Base-by-base conservation (phyloP, 2,113 vertebrate species). In the Euleptes europaea region DNA sequence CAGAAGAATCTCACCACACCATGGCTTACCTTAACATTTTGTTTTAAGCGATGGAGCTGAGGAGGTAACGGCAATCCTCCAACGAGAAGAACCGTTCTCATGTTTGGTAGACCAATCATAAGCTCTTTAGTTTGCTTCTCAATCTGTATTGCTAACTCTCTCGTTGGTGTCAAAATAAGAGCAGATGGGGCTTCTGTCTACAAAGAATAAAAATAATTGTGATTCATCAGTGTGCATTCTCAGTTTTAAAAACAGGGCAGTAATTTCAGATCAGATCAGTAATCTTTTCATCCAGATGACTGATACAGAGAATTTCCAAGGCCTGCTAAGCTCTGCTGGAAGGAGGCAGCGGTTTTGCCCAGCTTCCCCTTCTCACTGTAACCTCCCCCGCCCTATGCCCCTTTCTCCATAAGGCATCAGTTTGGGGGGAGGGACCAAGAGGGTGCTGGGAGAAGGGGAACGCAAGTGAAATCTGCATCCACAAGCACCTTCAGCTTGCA, bases 131-230 rank as follows among this genome's bases (percentile, higher is more conserved):
- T 96, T 85, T 99, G 98, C 51, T 89, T 95, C 95, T 99, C 99
- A 4, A 99, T 98, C 96, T 99, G 99, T 85, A 99, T 97, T 14
- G 99, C 98, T 84, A 99, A 67, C 88, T 99, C 99, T 89, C 99
- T 95, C 1, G 98, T 99, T 2, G 99, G 99, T 0, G 98, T 98
- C 86, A 99, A 93, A 89, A 99, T 94, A 82, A 99, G 94, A 12
- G 96, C 97, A 19, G 90, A 92, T 0, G 98, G 98, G 78, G 92
- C 76, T 75, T 92, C 86, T 73, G 67, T 90, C 97, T 97, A 90
- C 19, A 87, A 78, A 84, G 35, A 40, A 0, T 4, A 8, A 40
- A 63, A 80, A 33, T 3, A 60, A 71, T 78, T 57, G 35, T 4
- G 35, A 17, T 42, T 80, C 23, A 77, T 79, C 1, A 23, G 83